phyloP scores from a whole-genome alignment of 2,113 vertebrate genomes.

The Siniperca chuatsi region DNA sequence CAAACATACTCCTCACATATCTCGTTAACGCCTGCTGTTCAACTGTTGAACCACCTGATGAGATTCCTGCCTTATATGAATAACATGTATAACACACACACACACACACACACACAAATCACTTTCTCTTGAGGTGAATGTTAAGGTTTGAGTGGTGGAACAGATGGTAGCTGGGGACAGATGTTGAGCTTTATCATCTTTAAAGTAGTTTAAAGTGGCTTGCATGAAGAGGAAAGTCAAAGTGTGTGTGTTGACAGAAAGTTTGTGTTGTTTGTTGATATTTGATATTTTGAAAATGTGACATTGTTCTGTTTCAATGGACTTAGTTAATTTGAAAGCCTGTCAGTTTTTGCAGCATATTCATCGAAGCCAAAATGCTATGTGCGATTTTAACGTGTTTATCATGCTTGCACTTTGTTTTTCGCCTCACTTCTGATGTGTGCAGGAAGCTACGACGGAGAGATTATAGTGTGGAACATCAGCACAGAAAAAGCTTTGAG shows the following conservation, averaged over 20 bases:
- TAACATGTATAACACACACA: not conserved
- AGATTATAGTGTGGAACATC: constrained; percentile 86
- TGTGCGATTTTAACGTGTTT: not conserved
- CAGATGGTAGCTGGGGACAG: constrained; percentile 62
- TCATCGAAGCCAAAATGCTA: not conserved
- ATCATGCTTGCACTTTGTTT: constrained; percentile 7
- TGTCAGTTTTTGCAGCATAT: not conserved
- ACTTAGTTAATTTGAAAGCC: not conserved
- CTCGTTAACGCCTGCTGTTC: constrained; percentile 64
- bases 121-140: constrained; percentile 45
- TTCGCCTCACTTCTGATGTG: constrained; percentile 16
- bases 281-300: not conserved
- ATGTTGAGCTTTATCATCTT: constrained; percentile 55
- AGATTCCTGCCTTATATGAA: constrained; percentile 38
- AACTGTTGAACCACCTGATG: constrained; percentile 46
- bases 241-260: constrained; percentile 3
- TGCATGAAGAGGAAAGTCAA: constrained; percentile 40
- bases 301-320: not conserved
- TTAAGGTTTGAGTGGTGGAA: constrained; percentile 36
- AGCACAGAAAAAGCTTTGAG: constrained; percentile 83
- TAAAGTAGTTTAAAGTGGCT: constrained; percentile 43
- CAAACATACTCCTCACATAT: constrained; percentile 46
- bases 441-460: constrained; percentile 83
- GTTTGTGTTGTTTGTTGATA: not conserved
- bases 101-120: constrained; percentile 28